phyloP scores from a whole-genome alignment of 2,113 vertebrate species.

The Laticauda colubrina region DNA sequence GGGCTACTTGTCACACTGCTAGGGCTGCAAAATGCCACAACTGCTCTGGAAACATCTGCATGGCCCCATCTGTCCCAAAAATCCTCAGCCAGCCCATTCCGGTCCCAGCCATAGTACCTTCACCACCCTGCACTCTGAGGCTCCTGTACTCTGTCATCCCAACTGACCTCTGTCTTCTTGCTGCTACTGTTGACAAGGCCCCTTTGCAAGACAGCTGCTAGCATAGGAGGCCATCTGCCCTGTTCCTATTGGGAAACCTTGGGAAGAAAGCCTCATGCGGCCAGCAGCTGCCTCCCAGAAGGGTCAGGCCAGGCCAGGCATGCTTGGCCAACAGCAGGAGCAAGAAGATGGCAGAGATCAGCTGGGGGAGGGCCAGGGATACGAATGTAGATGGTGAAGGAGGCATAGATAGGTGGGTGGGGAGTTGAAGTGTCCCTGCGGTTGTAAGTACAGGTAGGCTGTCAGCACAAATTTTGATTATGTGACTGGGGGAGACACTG shows the following conservation, averaged over 20 bases:
- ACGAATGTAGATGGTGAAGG: background rate
- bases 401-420: too few species aligned
- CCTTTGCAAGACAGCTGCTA: background rate
- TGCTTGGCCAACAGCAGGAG: background rate
- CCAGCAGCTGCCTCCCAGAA: background rate
- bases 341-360: background rate
- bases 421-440: background rate
- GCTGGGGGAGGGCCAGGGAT: background rate
- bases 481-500: background rate
- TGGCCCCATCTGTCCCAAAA: background rate
- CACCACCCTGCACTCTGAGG: background rate
- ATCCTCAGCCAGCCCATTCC: background rate
- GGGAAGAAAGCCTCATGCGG: background rate
- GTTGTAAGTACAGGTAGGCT: background rate
- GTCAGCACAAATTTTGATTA: background rate
- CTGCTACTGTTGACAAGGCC: background rate
- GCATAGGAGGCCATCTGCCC: background rate
- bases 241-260: background rate
- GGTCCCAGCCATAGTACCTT: background rate
- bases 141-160: background rate
- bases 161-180: background rate
- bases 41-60: background rate
- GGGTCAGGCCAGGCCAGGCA: background rate
- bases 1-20: background rate
- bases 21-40: background rate